Base-by-base conservation (phyloP, 1,140 invertebrate genomes). In the Philopotamus ludificatus region DNA sequence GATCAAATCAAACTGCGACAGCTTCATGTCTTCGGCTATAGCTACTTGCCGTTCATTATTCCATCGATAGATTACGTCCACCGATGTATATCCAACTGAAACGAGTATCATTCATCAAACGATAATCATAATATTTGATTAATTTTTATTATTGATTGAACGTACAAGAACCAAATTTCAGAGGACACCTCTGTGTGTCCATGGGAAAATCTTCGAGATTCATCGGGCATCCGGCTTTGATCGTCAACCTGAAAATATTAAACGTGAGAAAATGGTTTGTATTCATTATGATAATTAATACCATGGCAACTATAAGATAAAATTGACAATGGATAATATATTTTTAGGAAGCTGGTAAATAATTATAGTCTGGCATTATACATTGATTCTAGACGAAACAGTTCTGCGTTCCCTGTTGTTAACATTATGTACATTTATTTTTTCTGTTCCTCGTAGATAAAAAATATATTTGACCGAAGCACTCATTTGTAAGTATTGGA, bases 211-310 rank as follows among this genome's bases (percentile, higher is more conserved):
- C 87, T 75, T 91, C 88, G 34, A 97, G 78, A 76, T 93, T 90
- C 94, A 97, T 96, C 1, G 92, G 92, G 77, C 94, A 97, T 34
- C 88, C 90, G 26, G 94, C 93, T 78, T 93, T 93, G 63, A 97
- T 93, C 2, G 94, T 97, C 67, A 97, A 78, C 68, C 93, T 92
- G 77, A 42, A 82, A 82, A 62, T 41, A 49, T 12, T 60, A 15
- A 15, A n/a, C n/a, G n/a, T n/a, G n/a, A n/a, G n/a, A n/a, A n/a
- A n/a, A n/a, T n/a, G n/a, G n/a, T n/a, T n/a, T n/a, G n/a, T n/a
- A n/a, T n/a, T n/a, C n/a, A n/a, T n/a, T n/a, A n/a, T n/a, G n/a
- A n/a, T n/a, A n/a, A n/a, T n/a, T n/a, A n/a, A n/a, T n/a, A n/a
- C n/a, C n/a, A n/a, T n/a, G n/a, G n/a, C n/a, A n/a, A n/a, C n/a